phyloP scores from a whole-genome alignment of 2,113 vertebrate genomes.

The Anarhynchus alexandrinus region DNA sequence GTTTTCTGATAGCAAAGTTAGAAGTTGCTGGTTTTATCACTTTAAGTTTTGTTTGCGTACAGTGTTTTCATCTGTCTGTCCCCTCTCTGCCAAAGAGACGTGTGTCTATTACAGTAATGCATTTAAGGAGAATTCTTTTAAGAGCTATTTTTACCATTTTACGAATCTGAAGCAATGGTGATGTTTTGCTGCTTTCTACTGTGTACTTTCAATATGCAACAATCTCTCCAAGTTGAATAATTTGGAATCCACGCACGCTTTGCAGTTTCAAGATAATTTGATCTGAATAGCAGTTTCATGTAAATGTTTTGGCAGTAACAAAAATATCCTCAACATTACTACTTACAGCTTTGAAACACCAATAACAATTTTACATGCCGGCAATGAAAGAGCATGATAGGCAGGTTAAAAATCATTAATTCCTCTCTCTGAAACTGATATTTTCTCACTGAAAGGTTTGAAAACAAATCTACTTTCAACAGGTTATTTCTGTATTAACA shows the following conservation, averaged over 20 bases:
- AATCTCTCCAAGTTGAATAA: conserved; percentile 5
- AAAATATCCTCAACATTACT: conserved; percentile 31
- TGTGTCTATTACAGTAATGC: background rate
- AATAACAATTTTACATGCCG: background rate
- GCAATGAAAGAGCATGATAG: conserved; percentile 28
- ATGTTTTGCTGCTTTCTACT: background rate
- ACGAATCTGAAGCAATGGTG: background rate
- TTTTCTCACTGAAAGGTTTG: background rate
- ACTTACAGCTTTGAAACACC: conserved; percentile 34
- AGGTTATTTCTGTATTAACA: conserved; percentile 18
- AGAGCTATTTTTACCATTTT: background rate
- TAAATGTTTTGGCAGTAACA: conserved; percentile 63
- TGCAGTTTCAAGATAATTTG: conserved; percentile 47
- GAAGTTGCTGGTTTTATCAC: background rate
- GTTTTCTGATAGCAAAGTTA: background rate
- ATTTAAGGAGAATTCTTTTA: background rate
- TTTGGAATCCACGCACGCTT: conserved; percentile 16
- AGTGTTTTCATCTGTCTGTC: background rate
- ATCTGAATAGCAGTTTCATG: conserved; percentile 44
- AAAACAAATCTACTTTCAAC: conserved; percentile 23
- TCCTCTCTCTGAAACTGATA: background rate
- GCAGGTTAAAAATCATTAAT: conserved; percentile 27
- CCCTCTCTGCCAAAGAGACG: background rate
- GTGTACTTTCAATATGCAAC: conserved; percentile 18
- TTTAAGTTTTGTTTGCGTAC: background rate